Evolutionary conservation across 2,888 invertebrate species (phyloP).

Genomic region (Aspidiotus destructor): DNA sequence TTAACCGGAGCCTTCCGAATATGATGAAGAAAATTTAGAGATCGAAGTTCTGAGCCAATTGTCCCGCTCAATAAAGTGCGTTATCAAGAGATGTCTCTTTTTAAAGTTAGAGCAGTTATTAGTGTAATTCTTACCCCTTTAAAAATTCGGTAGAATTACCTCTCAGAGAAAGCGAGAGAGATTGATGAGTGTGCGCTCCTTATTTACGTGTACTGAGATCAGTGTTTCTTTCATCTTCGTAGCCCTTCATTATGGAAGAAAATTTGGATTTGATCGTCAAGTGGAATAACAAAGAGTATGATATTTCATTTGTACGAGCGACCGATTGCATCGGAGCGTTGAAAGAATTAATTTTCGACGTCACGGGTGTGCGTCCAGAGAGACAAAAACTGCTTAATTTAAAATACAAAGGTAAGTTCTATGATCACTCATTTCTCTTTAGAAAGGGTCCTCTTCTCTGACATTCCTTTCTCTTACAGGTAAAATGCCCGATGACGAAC

Average conservation of each 20-base stretch:
- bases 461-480: conserved; percentile 48
- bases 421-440: neutral
- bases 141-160: too few relatives aligned
- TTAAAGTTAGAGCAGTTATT: too few relatives aligned
- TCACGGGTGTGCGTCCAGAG: conserved; percentile 84
- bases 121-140: too few relatives aligned
- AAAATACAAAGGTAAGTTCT: conserved; percentile 69
- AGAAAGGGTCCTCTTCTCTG: neutral
- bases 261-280: conserved; percentile 60
- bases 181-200: too few relatives aligned
- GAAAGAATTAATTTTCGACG: conserved; percentile 73
- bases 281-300: conserved; percentile 88
- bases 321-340: conserved; percentile 67
- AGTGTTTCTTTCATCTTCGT: too few relatives aligned
- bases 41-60: too few relatives aligned
- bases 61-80: too few relatives aligned
- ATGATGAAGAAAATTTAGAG: too few relatives aligned
- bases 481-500: conserved; percentile 71
- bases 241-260: conserved; percentile 4
- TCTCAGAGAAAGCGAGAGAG: too few relatives aligned
- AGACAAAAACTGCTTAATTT: conserved; percentile 88
- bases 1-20: too few relatives aligned
- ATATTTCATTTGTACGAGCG: conserved; percentile 61
- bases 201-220: too few relatives aligned
- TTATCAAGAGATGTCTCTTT: too few relatives aligned